phyloP scores from a whole-genome alignment of 2,113 vertebrate species.

The Uria lomvia region DNA sequence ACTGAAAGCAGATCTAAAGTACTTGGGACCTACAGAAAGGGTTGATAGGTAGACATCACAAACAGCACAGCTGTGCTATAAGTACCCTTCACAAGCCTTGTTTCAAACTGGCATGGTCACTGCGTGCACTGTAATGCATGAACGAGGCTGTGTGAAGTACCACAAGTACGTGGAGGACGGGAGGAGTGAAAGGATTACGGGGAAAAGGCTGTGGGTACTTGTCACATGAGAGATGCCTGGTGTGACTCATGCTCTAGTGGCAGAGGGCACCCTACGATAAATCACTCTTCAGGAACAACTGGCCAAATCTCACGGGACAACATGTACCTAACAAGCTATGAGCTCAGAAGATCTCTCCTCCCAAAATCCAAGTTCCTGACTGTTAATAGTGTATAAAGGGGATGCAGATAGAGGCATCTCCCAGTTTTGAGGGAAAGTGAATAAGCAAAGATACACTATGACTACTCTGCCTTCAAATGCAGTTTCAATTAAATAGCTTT shows the following conservation, averaged over 20 bases:
- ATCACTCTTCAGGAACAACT: conserved; percentile 20
- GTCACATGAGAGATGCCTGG: not conserved
- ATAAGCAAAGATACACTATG: not conserved
- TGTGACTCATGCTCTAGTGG: not conserved
- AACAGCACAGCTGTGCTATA: not conserved
- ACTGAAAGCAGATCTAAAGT: not conserved
- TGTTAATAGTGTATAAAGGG: accelerated
- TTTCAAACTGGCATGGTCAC: not conserved
- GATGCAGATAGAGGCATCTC: not conserved
- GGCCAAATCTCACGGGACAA: not conserved
- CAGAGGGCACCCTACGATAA: not conserved
- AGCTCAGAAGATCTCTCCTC: not conserved
- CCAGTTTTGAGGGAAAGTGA: not conserved
- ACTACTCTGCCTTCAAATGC: not conserved
- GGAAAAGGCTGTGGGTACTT: not conserved
- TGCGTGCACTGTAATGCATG: accelerated
- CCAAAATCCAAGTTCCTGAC: not conserved
- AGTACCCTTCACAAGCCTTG: accelerated
- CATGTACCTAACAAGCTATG: accelerated
- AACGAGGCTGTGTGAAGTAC: not conserved
- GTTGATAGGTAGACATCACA: not conserved
- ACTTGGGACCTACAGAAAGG: not conserved
- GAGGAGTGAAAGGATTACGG: not conserved
- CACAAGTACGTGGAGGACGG: accelerated
- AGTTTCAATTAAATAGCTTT: not conserved